Conservation (phyloP, 2,888 invertebrate species). For the Leptinotarsa haldemani region DNA sequence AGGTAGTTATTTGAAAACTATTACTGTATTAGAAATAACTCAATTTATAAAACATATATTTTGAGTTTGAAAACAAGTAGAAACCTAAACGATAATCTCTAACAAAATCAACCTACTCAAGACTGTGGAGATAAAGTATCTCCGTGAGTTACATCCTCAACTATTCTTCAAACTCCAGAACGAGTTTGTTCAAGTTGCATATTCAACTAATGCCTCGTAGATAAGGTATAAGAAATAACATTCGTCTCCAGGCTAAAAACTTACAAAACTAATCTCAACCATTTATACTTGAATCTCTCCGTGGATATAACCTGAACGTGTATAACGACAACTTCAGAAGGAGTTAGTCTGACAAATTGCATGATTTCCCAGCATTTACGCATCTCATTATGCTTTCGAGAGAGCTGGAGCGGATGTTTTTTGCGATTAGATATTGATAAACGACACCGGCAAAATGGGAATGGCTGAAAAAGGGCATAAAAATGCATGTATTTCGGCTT, state of each 20-base stretch:
- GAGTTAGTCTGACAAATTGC: conserved; percentile 57
- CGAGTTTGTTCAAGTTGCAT: background rate
- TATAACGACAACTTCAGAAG: conserved; percentile 57
- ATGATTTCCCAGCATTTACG: conserved; percentile 52
- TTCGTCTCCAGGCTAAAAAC: conserved; percentile 45
- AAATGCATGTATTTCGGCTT: conserved; percentile 28
- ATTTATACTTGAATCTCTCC: conserved; percentile 50
- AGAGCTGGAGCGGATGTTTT: conserved; percentile 29
- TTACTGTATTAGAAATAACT: too few species aligned
- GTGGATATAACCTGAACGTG: conserved; percentile 44
- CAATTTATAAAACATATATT: too few species aligned
- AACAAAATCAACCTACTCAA: background rate
- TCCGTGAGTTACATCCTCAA: conserved; percentile 2
- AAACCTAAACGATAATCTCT: background rate
- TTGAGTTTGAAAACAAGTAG: too few species aligned
- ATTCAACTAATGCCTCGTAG: conserved; percentile 18
- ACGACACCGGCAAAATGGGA: conserved; percentile 32
- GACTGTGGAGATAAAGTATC: background rate
- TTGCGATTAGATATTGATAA: conserved; percentile 41
- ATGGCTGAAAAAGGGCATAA: conserved; percentile 28
- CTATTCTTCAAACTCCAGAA: conserved; percentile 15
- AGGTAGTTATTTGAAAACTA: too few species aligned
- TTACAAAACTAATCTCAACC: conserved; percentile 52
- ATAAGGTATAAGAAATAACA: conserved; percentile 25
- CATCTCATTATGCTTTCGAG: conserved; percentile 42